phyloP scores from a whole-genome alignment of 2,113 vertebrate genomes.

The Pollachius pollachius region DNA sequence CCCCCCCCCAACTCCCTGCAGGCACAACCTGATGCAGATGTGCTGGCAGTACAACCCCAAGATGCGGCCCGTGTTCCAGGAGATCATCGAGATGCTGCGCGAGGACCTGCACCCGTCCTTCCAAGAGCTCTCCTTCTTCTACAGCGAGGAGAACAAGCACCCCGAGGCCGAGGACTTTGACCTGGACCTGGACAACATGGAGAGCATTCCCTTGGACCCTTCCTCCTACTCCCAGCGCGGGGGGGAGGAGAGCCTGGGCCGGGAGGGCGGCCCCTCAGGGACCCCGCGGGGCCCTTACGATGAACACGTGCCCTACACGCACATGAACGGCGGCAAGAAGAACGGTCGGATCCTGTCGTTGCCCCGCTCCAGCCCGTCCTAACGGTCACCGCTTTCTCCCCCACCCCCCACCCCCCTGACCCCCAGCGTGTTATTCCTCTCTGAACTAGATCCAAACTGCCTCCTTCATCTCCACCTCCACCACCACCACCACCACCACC shows the following conservation, averaged over 20 bases:
- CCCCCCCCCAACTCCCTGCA: slow-evolving; percentile 42
- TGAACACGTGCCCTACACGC: slow-evolving; percentile 91
- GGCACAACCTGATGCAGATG: slow-evolving; percentile 94
- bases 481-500: no score
- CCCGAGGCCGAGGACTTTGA: slow-evolving; percentile 92
- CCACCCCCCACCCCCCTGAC: not conserved
- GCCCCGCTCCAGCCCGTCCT: slow-evolving; percentile 91
- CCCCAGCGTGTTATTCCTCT: not conserved
- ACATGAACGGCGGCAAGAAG: slow-evolving; percentile 98
- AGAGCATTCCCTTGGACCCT: slow-evolving; percentile 93
- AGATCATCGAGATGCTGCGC: slow-evolving; percentile 93
- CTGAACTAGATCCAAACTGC: not conserved
- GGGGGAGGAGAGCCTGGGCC: slow-evolving; percentile 73
- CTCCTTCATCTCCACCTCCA: no score
- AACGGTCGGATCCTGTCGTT: slow-evolving; percentile 90
- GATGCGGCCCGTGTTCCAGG: slow-evolving; percentile 92
- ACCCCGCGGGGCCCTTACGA: slow-evolving; percentile 88
- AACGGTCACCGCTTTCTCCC: slow-evolving; percentile 68
- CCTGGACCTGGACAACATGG: slow-evolving; percentile 97
- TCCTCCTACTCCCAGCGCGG: slow-evolving; percentile 84
- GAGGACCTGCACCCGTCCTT: slow-evolving; percentile 91
- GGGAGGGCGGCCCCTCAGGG: slow-evolving; percentile 82
- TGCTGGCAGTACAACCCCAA: slow-evolving; percentile 99
- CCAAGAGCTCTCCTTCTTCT: slow-evolving; percentile 93
- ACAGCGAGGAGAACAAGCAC: slow-evolving; percentile 96